phyloP scores from a whole-genome alignment of 2,797 vertebrate species.

The Dryobates pubescens region DNA sequence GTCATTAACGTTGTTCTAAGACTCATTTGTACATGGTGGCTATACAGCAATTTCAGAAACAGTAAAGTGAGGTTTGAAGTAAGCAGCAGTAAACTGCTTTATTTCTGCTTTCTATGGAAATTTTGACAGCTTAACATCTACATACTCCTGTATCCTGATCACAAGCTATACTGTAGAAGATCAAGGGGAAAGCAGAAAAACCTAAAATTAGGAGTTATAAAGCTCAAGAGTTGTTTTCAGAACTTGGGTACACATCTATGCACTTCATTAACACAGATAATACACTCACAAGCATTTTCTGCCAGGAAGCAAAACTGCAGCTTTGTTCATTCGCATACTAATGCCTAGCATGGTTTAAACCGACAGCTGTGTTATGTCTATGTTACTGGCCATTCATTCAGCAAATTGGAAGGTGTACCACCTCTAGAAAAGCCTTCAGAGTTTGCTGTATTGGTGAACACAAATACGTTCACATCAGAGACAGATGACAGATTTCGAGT shows the following conservation, averaged over 20 bases:
- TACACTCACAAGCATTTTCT: slow-evolving; percentile 20
- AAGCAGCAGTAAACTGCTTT: background rate
- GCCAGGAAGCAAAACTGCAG: slow-evolving; percentile 19
- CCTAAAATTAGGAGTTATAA: background rate
- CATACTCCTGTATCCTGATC: background rate
- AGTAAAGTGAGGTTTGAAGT: background rate
- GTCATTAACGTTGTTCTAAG: background rate
- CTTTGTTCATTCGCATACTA: slow-evolving; percentile 20
- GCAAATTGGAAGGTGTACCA: background rate
- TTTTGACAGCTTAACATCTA: background rate
- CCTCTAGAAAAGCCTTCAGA: slow-evolving; percentile 19
- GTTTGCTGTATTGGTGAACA: background rate
- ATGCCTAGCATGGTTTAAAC: background rate
- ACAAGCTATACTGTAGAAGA: background rate
- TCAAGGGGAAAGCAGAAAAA: background rate
- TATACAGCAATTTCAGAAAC: background rate
- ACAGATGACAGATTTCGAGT: background rate
- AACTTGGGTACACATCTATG: background rate
- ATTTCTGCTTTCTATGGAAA: background rate
- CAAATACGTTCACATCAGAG: background rate
- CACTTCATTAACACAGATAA: background rate
- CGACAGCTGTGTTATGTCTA: background rate
- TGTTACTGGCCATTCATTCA: background rate
- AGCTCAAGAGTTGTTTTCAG: background rate
- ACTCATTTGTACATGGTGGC: background rate